Conservation (phyloP, 1,140 invertebrate species). For the Nasonia giraulti region DNA sequence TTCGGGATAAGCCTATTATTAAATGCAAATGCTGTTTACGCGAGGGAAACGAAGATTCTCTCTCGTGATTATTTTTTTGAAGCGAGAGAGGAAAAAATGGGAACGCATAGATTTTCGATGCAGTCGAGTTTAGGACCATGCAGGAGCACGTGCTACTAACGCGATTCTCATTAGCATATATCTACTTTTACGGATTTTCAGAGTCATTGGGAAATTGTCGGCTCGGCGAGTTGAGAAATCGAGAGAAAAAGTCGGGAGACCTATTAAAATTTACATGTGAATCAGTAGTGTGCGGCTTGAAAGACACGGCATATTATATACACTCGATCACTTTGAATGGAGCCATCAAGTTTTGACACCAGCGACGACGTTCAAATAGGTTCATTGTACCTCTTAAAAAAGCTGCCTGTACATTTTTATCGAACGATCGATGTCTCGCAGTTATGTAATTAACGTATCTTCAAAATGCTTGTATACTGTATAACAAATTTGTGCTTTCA, state of each 20-base stretch:
- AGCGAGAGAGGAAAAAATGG: not conserved
- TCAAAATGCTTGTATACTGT: too few species aligned
- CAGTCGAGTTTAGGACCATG: not conserved
- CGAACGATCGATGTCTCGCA: not conserved
- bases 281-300: not conserved
- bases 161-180: not conserved
- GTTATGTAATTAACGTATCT: too few species aligned
- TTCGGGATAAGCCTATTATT: too few species aligned
- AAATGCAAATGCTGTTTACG: too few species aligned
- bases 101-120: not conserved
- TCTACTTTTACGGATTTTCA: not conserved
- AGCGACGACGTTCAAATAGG: too few species aligned
- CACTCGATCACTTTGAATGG: too few species aligned
- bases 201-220: not conserved
- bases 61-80: too few species aligned
- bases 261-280: not conserved
- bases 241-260: not conserved
- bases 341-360: too few species aligned
- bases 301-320: too few species aligned
- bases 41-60: too few species aligned
- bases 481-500: too few species aligned
- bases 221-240: not conserved
- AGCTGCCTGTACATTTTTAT: not conserved
- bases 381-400: too few species aligned
- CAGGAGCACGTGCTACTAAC: not conserved